These are phyloP conservation scores for Homarus americanus DNA, from an alignment of 1,140 invertebrate species.

Conservation along the genomic window DNA sequence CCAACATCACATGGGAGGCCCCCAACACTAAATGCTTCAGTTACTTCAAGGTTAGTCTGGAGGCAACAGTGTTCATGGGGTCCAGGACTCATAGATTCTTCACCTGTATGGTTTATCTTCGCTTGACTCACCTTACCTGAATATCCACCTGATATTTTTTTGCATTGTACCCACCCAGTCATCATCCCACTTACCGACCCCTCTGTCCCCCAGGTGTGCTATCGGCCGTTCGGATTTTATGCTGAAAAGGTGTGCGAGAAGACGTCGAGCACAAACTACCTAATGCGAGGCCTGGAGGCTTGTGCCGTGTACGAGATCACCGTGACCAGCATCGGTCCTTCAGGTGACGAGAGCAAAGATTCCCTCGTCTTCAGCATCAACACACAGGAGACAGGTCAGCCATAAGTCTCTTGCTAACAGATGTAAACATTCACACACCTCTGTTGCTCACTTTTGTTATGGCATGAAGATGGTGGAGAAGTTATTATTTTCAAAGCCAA, in stretches of 20 bases:
- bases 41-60: constrained; percentile 20
- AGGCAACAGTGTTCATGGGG: neutral
- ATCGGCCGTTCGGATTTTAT: neutral
- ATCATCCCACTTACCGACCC: neutral
- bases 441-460: too few relatives aligned
- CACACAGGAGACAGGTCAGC: constrained; percentile 36
- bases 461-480: too few relatives aligned
- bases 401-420: neutral
- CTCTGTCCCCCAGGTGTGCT: constrained; percentile 28
- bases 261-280: constrained; percentile 1
- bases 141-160: too few relatives aligned
- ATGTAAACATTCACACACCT: too few relatives aligned
- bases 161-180: neutral
- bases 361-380: constrained; percentile 24
- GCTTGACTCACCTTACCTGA: too few relatives aligned
- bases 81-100: too few relatives aligned
- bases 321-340: constrained; percentile 9
- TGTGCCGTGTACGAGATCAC: constrained; percentile 41
- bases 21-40: constrained; percentile 11
- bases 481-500: too few relatives aligned
- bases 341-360: neutral
- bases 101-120: neutral
- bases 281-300: constrained; percentile 24
- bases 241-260: constrained; percentile 6
- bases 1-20: constrained; percentile 11